These are phyloP conservation scores for Pardosa pseudoannulata DNA, from an alignment of 2,888 invertebrate genomes.

Conservation along the genomic window DNA sequence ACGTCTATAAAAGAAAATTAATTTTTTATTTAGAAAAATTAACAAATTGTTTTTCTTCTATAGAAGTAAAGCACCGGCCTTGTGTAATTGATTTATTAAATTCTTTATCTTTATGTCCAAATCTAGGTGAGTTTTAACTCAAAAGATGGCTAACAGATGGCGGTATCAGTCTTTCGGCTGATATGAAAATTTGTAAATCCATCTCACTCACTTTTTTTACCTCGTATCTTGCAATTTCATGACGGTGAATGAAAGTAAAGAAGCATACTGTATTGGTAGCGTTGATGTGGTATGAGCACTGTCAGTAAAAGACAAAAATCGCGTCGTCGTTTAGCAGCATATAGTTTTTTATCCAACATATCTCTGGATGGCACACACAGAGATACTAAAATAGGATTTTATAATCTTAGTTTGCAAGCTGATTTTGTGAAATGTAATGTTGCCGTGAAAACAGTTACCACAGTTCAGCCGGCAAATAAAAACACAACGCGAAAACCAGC, in stretches of 20 bases:
- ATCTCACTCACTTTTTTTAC: background rate
- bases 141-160: background rate
- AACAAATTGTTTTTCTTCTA: too few relatives aligned
- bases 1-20: too few relatives aligned
- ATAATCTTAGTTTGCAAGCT: constrained; percentile 63
- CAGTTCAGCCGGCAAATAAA: constrained; percentile 30
- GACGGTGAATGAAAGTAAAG: constrained; percentile 11
- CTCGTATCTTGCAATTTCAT: background rate
- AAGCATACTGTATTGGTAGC: constrained; percentile 19
- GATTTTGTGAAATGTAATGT: constrained; percentile 51
- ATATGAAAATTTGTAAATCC: background rate
- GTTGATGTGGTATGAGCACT: constrained; percentile 75
- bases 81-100: too few relatives aligned
- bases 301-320: constrained; percentile 76
- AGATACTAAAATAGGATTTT: constrained; percentile 80
- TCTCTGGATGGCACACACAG: constrained; percentile 92
- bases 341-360: constrained; percentile 95
- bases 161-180: background rate
- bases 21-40: too few relatives aligned
- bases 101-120: too few relatives aligned
- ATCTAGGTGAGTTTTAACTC: too few relatives aligned
- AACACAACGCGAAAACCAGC: constrained; percentile 25
- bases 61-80: too few relatives aligned
- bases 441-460: constrained; percentile 30
- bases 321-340: constrained; percentile 80